A percentile compares a stretch with the other conserved stretches of the same genome.
Conservation (phyloP, 2,888 invertebrate species). For the Amphimallon solstitiale region DNA sequence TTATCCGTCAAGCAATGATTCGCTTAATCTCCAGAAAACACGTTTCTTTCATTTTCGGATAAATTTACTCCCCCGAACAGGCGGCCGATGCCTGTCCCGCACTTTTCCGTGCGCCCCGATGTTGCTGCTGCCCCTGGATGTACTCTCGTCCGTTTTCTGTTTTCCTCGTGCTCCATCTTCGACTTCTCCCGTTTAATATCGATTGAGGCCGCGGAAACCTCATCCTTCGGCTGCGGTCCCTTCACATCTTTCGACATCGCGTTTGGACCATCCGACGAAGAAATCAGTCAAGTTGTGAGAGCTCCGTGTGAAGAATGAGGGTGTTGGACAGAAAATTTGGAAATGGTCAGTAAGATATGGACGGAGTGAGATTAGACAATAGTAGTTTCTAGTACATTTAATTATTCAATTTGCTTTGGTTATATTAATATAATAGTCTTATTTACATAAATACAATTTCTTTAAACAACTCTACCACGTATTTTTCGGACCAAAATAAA, state of each 20-base stretch:
- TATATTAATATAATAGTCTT: no score
- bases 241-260: not conserved
- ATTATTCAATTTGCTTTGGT: not conserved
- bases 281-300: not conserved
- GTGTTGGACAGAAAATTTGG: not conserved
- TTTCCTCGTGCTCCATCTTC: no score
- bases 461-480: no score
- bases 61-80: conserved; percentile 27
- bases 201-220: conserved; percentile 26
- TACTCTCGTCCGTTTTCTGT: no score
- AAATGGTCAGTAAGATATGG: not conserved
- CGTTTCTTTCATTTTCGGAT: conserved; percentile 34
- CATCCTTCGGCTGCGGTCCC: not conserved
- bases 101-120: not conserved
- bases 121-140: not conserved
- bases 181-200: conserved; percentile 11
- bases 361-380: not conserved
- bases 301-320: conserved; percentile 2
- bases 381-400: not conserved
- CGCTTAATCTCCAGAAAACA: conserved; percentile 32
- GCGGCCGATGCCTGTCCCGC: no score
- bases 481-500: no score
- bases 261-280: no score
- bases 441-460: no score
- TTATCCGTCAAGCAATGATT: conserved; percentile 29